These are phyloP conservation scores for Chascanopsetta lugubris DNA, from an alignment of 2,113 vertebrate species.

Conservation along the genomic window DNA sequence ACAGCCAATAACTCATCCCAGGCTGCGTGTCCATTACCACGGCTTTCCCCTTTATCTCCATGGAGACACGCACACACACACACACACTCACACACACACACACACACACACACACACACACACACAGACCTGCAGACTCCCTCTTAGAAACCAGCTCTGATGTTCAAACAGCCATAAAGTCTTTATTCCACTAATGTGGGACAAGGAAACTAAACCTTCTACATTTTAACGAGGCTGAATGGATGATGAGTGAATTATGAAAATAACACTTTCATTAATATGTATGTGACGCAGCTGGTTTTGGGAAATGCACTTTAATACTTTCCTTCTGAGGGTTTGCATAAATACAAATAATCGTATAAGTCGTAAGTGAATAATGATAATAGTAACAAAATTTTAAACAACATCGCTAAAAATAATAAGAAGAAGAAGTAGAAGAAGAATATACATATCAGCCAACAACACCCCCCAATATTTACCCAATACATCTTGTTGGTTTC, in stretches of 20 bases:
- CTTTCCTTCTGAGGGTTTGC: too few species aligned
- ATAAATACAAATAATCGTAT: too few species aligned
- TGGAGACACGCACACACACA: slow-evolving; percentile 40
- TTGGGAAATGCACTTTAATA: neutral
- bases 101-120: slow-evolving; percentile 23
- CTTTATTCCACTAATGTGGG: neutral
- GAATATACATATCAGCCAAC: too few species aligned
- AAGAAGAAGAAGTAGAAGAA: too few species aligned
- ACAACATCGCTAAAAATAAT: too few species aligned
- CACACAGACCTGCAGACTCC: slow-evolving; percentile 1
- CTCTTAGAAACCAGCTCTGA: too few species aligned
- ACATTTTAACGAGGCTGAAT: neutral
- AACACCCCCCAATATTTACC: too few species aligned
- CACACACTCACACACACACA: slow-evolving; percentile 27
- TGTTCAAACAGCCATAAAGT: too few species aligned
- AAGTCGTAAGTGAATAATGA: too few species aligned
- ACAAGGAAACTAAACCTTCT: neutral
- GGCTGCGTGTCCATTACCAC: slow-evolving; percentile 61
- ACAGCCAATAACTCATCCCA: slow-evolving; percentile 67
- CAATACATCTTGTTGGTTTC: too few species aligned
- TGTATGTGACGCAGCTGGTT: slow-evolving; percentile 2
- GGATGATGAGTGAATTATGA: slow-evolving; percentile 19
- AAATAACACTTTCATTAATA: too few species aligned
- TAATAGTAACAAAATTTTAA: too few species aligned
- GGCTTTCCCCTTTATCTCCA: slow-evolving; percentile 44